phyloP scores from a whole-genome alignment of 2,113 vertebrate species.

The Marcusenius ussheri region DNA sequence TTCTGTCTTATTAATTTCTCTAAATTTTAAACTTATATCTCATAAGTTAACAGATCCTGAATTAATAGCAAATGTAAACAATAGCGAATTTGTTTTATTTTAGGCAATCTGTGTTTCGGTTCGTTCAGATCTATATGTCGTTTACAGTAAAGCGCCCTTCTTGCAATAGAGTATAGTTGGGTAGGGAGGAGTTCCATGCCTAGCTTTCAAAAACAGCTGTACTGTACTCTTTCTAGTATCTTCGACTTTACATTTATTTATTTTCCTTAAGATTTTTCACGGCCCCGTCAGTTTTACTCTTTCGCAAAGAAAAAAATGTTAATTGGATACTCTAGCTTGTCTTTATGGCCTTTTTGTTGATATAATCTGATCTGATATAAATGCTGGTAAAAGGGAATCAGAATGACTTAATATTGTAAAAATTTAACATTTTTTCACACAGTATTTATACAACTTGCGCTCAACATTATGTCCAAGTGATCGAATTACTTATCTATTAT shows the following conservation, averaged over 20 bases:
- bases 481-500: neutral
- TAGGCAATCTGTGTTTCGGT: neutral
- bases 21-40: neutral
- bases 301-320: neutral
- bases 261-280: neutral
- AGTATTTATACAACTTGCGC: neutral
- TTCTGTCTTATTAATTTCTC: neutral
- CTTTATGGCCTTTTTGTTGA: neutral
- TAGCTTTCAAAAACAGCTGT: slow-evolving; percentile 19
- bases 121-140: neutral
- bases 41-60: neutral
- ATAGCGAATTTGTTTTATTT: neutral
- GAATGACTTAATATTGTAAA: neutral
- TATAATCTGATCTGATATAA: neutral
- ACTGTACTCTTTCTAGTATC: slow-evolving; percentile 18
- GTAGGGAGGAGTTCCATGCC: slow-evolving; percentile 13
- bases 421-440: neutral
- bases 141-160: neutral
- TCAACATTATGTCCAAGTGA: neutral
- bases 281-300: neutral
- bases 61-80: neutral
- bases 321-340: neutral
- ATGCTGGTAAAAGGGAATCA: neutral
- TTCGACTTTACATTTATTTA: neutral
- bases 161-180: neutral